Percentiles rank a stretch among this genome's conserved stretches.
These are phyloP conservation scores for Dryobates pubescens DNA, from an alignment of 2,797 vertebrate genomes.

Conservation along the genomic window DNA sequence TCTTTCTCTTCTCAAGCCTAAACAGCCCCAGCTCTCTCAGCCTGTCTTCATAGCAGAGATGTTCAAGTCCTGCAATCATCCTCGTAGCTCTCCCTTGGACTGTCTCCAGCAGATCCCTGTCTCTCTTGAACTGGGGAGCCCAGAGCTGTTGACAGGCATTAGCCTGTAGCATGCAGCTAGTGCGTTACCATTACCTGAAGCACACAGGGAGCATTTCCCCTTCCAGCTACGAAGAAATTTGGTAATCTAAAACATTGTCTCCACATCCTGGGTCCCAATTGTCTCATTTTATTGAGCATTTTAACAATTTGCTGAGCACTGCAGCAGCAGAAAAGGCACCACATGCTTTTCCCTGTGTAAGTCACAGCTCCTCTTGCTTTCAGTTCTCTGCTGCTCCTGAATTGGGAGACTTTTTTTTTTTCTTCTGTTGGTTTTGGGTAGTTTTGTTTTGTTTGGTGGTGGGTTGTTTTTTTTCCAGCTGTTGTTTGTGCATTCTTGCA, in stretches of 20 bases:
- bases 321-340: not conserved
- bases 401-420: not conserved
- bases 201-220: not conserved
- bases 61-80: too few relatives aligned
- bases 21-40: too few relatives aligned
- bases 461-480: not conserved
- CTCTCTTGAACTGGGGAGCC: too few relatives aligned
- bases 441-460: too few relatives aligned
- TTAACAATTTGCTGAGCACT: not conserved
- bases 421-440: too few relatives aligned
- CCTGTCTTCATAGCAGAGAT: too few relatives aligned
- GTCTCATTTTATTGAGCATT: not conserved
- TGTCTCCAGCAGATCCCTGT: too few relatives aligned
- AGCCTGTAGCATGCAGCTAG: not conserved
- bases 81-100: too few relatives aligned
- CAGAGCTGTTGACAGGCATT: accelerated
- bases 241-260: not conserved
- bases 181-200: not conserved
- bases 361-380: not conserved
- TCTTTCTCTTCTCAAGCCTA: too few relatives aligned
- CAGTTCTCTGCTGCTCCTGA: not conserved
- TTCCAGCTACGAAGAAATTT: not conserved
- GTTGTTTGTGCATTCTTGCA: slow-evolving; percentile 25
- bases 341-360: accelerated
- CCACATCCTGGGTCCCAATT: not conserved